Evolutionary conservation across 2,888 invertebrate genomes (phyloP).

Genomic region (Metallyticus violacea): DNA sequence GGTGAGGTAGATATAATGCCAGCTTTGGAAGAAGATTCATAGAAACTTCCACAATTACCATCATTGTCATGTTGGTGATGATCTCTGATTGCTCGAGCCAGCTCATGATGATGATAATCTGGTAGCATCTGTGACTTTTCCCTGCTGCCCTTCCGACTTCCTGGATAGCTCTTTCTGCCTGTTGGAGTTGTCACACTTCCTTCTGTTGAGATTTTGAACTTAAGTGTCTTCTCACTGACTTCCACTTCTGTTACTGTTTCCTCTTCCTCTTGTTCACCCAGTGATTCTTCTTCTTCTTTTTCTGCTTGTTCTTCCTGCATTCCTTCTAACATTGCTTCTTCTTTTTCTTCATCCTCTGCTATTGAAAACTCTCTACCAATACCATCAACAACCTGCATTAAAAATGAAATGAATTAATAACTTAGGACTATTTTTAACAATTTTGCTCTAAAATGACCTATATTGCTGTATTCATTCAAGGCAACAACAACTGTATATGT

Average conservation of each 20-base stretch:
- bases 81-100: constrained; percentile 44
- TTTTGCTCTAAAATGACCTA: not conserved
- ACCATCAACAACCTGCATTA: not conserved
- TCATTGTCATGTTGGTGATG: not conserved
- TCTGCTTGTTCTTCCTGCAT: not conserved
- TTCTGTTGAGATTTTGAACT: constrained; percentile 74
- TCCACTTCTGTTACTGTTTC: constrained; percentile 67
- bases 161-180: constrained; percentile 60
- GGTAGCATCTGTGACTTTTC: constrained; percentile 53
- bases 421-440: not conserved
- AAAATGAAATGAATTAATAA: not conserved
- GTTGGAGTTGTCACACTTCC: constrained; percentile 48
- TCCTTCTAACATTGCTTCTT: not conserved
- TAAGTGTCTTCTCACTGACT: constrained; percentile 67
- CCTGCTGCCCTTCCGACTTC: constrained; percentile 65
- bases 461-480: too few species aligned
- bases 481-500: too few species aligned
- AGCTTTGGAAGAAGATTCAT: not conserved
- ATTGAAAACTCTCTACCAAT: not conserved
- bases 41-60: constrained; percentile 4
- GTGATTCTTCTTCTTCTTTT: constrained; percentile 35
- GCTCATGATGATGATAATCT: constrained; percentile 45
- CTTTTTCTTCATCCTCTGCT: not conserved
- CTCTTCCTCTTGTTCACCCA: constrained; percentile 39
- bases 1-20: constrained; percentile 13